These are phyloP conservation scores for Sarcophaga variegata DNA, from an alignment of 2,888 invertebrate species.

Conservation along the genomic window DNA sequence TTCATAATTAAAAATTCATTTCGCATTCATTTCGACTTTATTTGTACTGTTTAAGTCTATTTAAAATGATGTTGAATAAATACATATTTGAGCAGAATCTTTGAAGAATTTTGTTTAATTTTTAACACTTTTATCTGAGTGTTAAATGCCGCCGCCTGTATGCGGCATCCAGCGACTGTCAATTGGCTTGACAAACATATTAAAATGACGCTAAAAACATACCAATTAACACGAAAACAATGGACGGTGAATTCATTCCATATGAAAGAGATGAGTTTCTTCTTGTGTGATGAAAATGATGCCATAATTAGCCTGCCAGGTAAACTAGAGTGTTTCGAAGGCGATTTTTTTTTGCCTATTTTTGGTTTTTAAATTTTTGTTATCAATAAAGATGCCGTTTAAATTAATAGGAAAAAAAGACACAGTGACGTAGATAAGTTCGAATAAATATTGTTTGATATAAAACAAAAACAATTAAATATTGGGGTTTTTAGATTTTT, in stretches of 20 bases:
- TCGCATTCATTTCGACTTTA: conserved; percentile 44
- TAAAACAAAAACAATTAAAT: too few relatives aligned
- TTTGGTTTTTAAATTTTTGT: background rate
- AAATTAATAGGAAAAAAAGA: background rate
- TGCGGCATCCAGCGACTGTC: conserved; percentile 4
- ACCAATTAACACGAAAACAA: conserved; percentile 49
- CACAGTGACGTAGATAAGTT: too few relatives aligned
- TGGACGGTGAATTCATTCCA: background rate
- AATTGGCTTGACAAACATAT: conserved; percentile 53
- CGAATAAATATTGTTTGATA: too few relatives aligned
- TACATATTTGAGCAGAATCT: conserved; percentile 24
- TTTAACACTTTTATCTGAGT: conserved; percentile 42
- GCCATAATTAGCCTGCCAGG: background rate
- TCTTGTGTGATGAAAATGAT: conserved; percentile 12
- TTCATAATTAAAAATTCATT: conserved; percentile 58
- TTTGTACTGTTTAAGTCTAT: conserved; percentile 12
- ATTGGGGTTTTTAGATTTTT: too few relatives aligned
- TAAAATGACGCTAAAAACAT: conserved; percentile 22
- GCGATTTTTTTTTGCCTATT: background rate
- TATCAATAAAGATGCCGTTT: conserved; percentile 12
- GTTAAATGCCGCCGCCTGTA: conserved; percentile 34
- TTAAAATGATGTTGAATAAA: conserved; percentile 13
- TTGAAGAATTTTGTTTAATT: conserved; percentile 35
- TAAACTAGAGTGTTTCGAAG: background rate
- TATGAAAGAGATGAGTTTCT: conserved; percentile 17